Conservation (phyloP, 2,113 vertebrate genomes). For the Vanacampus margaritifer region DNA sequence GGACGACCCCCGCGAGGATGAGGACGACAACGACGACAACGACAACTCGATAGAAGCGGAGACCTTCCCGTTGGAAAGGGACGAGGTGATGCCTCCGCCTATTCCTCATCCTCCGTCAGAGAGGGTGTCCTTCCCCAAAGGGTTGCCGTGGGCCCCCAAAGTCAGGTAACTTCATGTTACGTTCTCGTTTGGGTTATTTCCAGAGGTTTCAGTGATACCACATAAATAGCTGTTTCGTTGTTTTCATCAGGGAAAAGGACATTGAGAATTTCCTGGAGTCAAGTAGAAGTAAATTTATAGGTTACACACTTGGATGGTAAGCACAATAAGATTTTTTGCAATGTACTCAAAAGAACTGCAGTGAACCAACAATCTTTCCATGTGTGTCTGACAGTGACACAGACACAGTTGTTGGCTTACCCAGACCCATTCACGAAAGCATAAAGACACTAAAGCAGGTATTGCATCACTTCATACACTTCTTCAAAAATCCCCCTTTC, state of each 20-base stretch:
- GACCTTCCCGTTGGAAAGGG: constrained; percentile 88
- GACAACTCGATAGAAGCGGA: constrained; percentile 90
- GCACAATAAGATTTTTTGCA: constrained; percentile 29
- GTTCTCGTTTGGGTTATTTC: neutral
- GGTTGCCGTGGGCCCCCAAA: constrained; percentile 96
- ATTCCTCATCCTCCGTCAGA: constrained; percentile 85
- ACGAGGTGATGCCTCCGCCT: constrained; percentile 92
- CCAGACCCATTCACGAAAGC: constrained; percentile 96
- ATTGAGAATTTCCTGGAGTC: constrained; percentile 97
- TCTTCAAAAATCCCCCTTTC: neutral
- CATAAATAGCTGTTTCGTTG: neutral
- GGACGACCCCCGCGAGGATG: constrained; percentile 89
- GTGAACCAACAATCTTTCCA: neutral
- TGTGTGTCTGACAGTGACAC: constrained; percentile 80
- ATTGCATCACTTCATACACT: neutral
- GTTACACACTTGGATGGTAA: constrained; percentile 92
- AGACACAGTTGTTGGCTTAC: constrained; percentile 91
- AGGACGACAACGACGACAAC: constrained; percentile 91
- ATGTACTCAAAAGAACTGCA: neutral
- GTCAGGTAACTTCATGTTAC: constrained; percentile 81
- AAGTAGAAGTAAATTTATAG: constrained; percentile 98
- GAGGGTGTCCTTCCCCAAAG: constrained; percentile 90
- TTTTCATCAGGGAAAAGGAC: constrained; percentile 86
- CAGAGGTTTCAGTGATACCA: neutral
- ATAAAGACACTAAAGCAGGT: constrained; percentile 96